phyloP scores from a whole-genome alignment of 2,888 invertebrate genomes.

The Volucella zonaria region DNA sequence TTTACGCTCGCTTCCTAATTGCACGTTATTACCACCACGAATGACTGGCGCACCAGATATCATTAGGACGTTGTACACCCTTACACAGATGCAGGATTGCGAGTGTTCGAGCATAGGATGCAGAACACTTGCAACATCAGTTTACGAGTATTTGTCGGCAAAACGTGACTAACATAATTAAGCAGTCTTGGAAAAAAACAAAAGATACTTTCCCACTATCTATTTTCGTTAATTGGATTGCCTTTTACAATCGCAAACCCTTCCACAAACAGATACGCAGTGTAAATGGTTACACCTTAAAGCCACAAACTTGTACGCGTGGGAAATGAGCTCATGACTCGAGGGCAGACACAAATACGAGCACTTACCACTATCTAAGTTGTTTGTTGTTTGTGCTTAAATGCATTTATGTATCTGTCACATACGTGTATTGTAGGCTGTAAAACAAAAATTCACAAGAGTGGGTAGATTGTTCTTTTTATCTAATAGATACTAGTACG shows the following conservation, averaged over 20 bases:
- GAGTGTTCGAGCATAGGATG: neutral
- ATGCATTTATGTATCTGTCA: conserved; percentile 27
- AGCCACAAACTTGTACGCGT: conserved; percentile 7
- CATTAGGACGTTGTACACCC: too few species aligned
- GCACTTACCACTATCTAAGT: neutral
- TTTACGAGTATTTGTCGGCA: conserved; percentile 6
- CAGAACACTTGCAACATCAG: neutral
- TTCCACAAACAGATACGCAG: neutral
- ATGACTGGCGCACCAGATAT: too few species aligned
- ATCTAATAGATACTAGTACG: neutral
- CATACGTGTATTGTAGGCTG: too few species aligned
- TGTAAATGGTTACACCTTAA: too few species aligned
- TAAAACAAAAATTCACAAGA: neutral
- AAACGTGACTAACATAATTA: conserved; percentile 38
- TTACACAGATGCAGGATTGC: neutral
- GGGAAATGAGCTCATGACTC: conserved; percentile 23
- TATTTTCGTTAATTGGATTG: conserved; percentile 53
- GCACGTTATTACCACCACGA: too few species aligned
- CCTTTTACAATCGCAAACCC: conserved; percentile 1
- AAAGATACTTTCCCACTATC: conserved; percentile 32
- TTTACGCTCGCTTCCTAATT: too few species aligned
- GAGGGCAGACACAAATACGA: too few species aligned
- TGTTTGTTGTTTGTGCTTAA: conserved; percentile 46
- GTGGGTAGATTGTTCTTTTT: conserved; percentile 15
- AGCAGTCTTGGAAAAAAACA: conserved; percentile 1